phyloP scores from a whole-genome alignment of 2,888 invertebrate genomes.

The Orthosia gracilis region DNA sequence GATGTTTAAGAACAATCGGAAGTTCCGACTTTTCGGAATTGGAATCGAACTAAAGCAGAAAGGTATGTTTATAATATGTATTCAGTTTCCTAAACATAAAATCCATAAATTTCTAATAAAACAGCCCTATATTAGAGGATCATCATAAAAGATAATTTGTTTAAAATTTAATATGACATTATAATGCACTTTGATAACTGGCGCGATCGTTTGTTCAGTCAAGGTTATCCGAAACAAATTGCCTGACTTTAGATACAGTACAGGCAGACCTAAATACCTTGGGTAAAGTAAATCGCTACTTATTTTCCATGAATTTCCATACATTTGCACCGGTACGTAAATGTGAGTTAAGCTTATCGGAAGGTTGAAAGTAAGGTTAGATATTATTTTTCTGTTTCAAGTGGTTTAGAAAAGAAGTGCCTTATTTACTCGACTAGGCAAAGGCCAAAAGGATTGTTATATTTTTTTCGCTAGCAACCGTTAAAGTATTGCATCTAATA shows the following conservation, averaged over 20 bases:
- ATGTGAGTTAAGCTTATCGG: background rate
- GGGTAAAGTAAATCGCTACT: constrained; percentile 1
- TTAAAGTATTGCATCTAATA: too few relatives aligned
- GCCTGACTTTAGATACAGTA: constrained; percentile 16
- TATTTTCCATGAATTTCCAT: constrained; percentile 6
- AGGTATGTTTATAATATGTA: too few relatives aligned
- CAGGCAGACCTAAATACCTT: constrained; percentile 8
- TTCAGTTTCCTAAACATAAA: background rate
- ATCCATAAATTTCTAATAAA: background rate
- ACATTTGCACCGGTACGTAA: background rate
- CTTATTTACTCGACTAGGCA: too few relatives aligned
- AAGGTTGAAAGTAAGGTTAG: background rate
- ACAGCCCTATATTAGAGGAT: background rate
- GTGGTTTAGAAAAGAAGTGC: background rate
- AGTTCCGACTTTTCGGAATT: too few relatives aligned
- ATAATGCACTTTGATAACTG: constrained; percentile 15
- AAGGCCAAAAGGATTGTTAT: too few relatives aligned
- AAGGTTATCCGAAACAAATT: constrained; percentile 19
- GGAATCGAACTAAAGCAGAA: too few relatives aligned
- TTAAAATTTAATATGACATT: constrained; percentile 22
- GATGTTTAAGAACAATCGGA: too few relatives aligned
- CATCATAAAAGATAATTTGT: constrained; percentile 2
- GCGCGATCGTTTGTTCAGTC: constrained; percentile 10
- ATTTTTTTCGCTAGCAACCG: too few relatives aligned
- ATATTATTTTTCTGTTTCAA: background rate